Percentiles rank a stretch among this genome's conserved stretches.
Conservation (phyloP, 2,888 invertebrate genomes). For the Microchrysa polita region DNA sequence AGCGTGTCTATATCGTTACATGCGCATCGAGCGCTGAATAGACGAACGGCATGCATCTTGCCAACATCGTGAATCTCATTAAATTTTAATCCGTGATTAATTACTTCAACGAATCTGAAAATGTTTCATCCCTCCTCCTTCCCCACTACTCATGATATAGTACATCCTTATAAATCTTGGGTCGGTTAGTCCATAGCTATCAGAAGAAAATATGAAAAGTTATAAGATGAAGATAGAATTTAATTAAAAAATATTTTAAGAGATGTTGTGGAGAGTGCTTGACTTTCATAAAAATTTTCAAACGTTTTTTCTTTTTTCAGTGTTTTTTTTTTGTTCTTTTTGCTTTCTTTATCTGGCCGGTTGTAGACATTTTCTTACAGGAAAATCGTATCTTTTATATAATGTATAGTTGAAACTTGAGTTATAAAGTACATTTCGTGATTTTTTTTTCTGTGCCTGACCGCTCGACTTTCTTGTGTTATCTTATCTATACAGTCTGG, state of each 20-base stretch:
- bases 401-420: neutral
- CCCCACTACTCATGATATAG: neutral
- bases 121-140: slow-evolving; percentile 14
- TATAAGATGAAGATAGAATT: slow-evolving; percentile 32
- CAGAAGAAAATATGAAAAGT: slow-evolving; percentile 24
- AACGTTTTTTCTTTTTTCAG: neutral
- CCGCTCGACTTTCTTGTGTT: slow-evolving; percentile 19
- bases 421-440: slow-evolving; percentile 28
- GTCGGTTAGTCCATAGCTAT: neutral
- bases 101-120: slow-evolving; percentile 22
- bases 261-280: slow-evolving; percentile 22
- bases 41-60: neutral
- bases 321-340: neutral
- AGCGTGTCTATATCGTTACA: no score
- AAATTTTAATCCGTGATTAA: slow-evolving; percentile 45
- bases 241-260: slow-evolving; percentile 38
- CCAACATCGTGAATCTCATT: slow-evolving; percentile 38
- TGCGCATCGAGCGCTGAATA: no score
- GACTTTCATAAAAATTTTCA: slow-evolving; percentile 18
- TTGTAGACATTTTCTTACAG: neutral
- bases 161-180: neutral
- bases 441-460: neutral
- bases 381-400: slow-evolving; percentile 27
- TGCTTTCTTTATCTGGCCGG: slow-evolving; percentile 8
- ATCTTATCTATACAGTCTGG: slow-evolving; percentile 1